Evolutionary conservation across 2,888 invertebrate genomes (phyloP).

Genomic region (Tanypteryx hageni): DNA sequence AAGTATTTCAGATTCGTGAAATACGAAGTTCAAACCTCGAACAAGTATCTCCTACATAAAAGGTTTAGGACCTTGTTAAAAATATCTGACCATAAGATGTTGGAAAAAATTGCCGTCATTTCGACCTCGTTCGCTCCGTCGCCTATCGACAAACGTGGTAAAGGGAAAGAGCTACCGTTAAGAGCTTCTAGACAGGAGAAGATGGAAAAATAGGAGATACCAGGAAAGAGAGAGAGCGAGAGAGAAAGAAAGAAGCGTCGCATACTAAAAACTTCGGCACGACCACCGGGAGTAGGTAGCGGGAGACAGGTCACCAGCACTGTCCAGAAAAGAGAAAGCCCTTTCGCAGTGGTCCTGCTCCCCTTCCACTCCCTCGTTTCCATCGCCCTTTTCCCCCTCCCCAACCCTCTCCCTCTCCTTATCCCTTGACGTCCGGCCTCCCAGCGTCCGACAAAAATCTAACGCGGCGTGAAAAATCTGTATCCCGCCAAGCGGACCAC

Average conservation of each 20-base stretch:
- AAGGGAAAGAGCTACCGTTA: not conserved
- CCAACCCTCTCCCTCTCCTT: not conserved
- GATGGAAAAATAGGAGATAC: not conserved
- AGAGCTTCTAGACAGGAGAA: conserved; percentile 1
- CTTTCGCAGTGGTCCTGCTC: too few relatives aligned
- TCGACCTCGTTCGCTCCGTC: not conserved
- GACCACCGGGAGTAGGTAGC: not conserved
- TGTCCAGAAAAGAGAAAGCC: too few relatives aligned
- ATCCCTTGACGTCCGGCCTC: conserved; percentile 21
- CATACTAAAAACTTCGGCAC: conserved; percentile 3
- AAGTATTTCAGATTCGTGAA: too few relatives aligned
- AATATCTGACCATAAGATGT: not conserved
- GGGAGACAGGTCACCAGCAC: too few relatives aligned
- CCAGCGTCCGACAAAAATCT: conserved; percentile 2
- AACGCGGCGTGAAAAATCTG: conserved; percentile 38
- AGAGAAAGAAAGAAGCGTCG: not conserved
- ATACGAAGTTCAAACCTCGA: too few relatives aligned
- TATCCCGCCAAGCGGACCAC: not conserved
- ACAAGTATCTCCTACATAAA: too few relatives aligned
- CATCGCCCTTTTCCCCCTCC: not conserved
- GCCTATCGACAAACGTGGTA: conserved; percentile 8
- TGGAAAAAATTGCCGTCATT: not conserved
- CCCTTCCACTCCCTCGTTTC: too few relatives aligned
- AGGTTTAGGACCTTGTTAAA: too few relatives aligned
- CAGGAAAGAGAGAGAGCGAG: not conserved